These are phyloP conservation scores for Morone saxatilis DNA, from an alignment of 2,113 vertebrate species.

Conservation along the genomic window DNA sequence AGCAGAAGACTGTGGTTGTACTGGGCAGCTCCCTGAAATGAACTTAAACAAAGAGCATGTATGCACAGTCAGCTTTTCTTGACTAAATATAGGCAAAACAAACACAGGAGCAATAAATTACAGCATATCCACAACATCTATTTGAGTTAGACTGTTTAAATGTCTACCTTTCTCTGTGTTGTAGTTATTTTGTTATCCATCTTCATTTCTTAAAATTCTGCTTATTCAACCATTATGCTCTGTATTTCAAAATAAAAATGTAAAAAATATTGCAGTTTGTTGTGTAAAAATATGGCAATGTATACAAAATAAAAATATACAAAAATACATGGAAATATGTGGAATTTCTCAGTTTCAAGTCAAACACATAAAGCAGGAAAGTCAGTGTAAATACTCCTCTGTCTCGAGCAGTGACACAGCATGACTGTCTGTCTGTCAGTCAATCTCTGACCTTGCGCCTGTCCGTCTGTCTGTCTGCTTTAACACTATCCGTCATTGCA, in stretches of 20 bases:
- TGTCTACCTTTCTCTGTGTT: background rate
- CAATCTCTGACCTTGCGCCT: constrained; percentile 65
- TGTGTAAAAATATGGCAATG: background rate
- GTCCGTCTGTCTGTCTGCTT: constrained; percentile 67
- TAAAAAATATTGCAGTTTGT: too few species aligned
- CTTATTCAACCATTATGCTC: too few species aligned
- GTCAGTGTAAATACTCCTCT: background rate
- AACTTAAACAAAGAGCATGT: constrained; percentile 7
- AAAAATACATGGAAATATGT: background rate
- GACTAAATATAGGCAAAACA: background rate
- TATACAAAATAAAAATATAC: background rate
- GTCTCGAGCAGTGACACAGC: constrained; percentile 62
- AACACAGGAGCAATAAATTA: background rate
- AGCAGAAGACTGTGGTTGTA: constrained; percentile 25
- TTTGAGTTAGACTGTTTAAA: background rate
- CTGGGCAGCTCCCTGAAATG: constrained; percentile 11
- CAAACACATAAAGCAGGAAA: constrained; percentile 11
- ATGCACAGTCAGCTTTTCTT: constrained; percentile 21
- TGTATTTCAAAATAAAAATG: background rate
- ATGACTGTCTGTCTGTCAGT: constrained; percentile 55
- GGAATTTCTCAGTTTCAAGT: background rate
- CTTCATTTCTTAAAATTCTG: background rate
- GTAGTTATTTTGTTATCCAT: background rate
- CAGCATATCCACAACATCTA: background rate
- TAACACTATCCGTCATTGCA: constrained; percentile 67